phyloP scores from a whole-genome alignment of 2,113 vertebrate genomes.

The Planiliza haematocheilus region DNA sequence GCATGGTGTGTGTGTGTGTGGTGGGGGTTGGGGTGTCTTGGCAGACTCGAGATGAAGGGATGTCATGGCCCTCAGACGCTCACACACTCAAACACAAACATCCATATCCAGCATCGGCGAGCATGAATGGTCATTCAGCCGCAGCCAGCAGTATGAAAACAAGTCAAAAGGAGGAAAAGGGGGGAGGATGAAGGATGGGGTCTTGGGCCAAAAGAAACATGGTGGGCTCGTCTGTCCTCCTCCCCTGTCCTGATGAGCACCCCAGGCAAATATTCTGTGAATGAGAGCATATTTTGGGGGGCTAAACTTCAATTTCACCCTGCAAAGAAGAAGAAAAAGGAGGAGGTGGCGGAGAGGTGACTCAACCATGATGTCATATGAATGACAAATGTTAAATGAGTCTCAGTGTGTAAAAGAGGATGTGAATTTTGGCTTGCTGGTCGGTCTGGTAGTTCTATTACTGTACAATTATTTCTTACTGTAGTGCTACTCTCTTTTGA shows the following conservation, averaged over 20 bases:
- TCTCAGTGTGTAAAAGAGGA: conserved; percentile 46
- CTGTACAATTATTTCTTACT: not conserved
- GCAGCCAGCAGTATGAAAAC: conserved; percentile 80
- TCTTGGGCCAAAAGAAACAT: conserved; percentile 78
- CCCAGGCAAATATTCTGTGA: conserved; percentile 76
- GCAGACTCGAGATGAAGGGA: conserved; percentile 67
- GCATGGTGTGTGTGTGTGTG: conserved; percentile 1
- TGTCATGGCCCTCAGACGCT: conserved; percentile 70
- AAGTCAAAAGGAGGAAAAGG: conserved; percentile 68
- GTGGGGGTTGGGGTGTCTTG: conserved; percentile 53
- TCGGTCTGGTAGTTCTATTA: conserved; percentile 43
- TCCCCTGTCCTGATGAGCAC: conserved; percentile 77
- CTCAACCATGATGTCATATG: conserved; percentile 70
- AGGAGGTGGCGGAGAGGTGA: conserved; percentile 55
- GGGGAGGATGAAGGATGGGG: conserved; percentile 65
- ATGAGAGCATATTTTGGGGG: conserved; percentile 71
- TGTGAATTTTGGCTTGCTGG: conserved; percentile 20
- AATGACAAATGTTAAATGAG: conserved; percentile 60
- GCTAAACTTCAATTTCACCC: conserved; percentile 50
- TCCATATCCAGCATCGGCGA: conserved; percentile 73
- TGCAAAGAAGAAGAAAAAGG: conserved; percentile 28
- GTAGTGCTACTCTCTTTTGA: not conserved
- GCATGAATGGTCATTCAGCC: conserved; percentile 80
- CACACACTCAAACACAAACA: conserved; percentile 63
- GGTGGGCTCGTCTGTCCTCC: conserved; percentile 72